Evolutionary conservation across 1,140 invertebrate species (phyloP), one percentile per base, ranked within the genome.

Genomic region (Spodoptera litura): DNA sequence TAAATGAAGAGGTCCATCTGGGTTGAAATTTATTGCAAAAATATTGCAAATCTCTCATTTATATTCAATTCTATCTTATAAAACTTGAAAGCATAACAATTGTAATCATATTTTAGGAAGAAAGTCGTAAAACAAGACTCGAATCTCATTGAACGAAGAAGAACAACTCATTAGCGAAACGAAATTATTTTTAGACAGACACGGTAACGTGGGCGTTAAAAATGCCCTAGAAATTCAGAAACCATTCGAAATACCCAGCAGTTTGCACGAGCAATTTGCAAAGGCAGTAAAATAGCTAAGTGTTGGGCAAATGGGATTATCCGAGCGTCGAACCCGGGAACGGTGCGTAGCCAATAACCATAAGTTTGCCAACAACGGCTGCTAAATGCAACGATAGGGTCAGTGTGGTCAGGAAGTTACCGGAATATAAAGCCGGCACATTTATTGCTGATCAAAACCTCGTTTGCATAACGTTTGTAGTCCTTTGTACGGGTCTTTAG

Each of bases 231-330:
- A 74, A 74, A 61, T 61, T 51, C 56, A 4, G 27, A 71, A 27
- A 56, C 53, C 53, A 71, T 25, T 56, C 68, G 68, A 56, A 71
- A 71, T 71, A 55, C 31, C 51, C n/a, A 52, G 68, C 51, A 35
- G 68, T 71, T 55, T 55, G 52, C 68, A 71, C 68, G 25, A 73
- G 15, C 55, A 73, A 73, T 73, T 73, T 73, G 25, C 56, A n/a
- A n/a, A 73, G 51, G 38, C 71, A 73, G 27, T 73, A 73, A 73
- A 73, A 73, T 73, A 73, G 71, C 31, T 73, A 73, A 73, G 71
- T 73, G 71, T 49, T 59, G 71, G 38, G 15, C 20, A 61, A 59
- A 73, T 59, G 25, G 55, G 71, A 73, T 73, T 73, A 73, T 20
- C 38, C 20, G 71, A 73, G 20, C 53, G 71, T 73, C 71, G 56